Percentiles rank a stretch among this genome's conserved stretches.
Evolutionary conservation across 2,113 vertebrate genomes (phyloP).

Genomic region (Petaurus breviceps): DNA sequence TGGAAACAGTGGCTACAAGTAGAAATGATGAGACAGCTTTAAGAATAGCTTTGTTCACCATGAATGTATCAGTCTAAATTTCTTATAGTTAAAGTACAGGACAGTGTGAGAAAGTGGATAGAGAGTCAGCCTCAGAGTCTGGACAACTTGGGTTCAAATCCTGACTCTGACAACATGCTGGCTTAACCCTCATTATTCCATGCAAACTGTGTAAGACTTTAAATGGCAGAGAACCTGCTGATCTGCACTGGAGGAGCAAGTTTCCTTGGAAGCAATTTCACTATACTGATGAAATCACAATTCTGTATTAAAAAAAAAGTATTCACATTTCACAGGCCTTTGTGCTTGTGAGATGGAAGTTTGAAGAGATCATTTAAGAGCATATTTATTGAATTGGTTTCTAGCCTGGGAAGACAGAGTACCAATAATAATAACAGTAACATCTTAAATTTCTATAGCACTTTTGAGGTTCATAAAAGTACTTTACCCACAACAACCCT

Average conservation of each 20-base stretch:
- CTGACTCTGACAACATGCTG: neutral
- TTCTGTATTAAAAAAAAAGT: neutral
- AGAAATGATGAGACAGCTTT: neutral
- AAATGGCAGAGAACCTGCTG: neutral
- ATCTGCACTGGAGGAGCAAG: neutral
- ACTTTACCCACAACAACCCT: neutral
- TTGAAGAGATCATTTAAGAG: neutral
- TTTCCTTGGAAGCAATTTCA: neutral
- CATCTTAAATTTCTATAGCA: neutral
- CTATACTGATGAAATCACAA: neutral
- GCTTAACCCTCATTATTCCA: neutral
- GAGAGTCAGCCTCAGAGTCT: neutral
- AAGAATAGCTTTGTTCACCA: neutral
- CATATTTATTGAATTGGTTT: neutral
- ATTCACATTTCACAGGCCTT: neutral
- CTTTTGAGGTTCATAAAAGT: neutral
- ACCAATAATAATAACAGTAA: neutral
- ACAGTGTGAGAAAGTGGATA: neutral
- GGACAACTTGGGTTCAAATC: neutral
- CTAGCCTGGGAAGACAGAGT: neutral
- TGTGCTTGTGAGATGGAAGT: neutral
- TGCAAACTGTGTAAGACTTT: neutral
- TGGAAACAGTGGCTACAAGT: neutral
- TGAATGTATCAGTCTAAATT: neutral
- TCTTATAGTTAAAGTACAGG: neutral